A percentile compares a stretch with the other conserved stretches of the same genome.
Conservation (phyloP, 2,113 vertebrate species). For the Scortum barcoo region DNA sequence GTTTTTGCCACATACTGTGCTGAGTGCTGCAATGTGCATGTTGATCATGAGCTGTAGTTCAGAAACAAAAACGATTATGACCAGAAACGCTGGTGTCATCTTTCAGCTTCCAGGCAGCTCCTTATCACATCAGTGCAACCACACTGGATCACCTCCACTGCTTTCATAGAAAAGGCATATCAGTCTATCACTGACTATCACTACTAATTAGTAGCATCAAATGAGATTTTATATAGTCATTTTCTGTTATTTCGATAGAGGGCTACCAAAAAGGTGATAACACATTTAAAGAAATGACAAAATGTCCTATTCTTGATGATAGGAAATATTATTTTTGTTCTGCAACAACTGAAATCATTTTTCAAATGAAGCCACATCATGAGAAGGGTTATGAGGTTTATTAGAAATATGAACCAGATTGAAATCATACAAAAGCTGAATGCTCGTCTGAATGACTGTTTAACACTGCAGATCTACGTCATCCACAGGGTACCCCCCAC, state of each 20-base stretch:
- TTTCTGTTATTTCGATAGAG: neutral
- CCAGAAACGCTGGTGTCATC: too few relatives aligned
- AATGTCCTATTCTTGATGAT: neutral
- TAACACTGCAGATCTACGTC: neutral
- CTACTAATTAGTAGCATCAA: too few relatives aligned
- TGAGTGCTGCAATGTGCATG: too few relatives aligned
- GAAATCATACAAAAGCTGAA: slow-evolving; percentile 59
- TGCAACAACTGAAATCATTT: neutral
- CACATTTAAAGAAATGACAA: neutral
- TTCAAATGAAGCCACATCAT: neutral
- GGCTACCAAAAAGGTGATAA: neutral
- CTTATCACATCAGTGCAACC: too few relatives aligned
- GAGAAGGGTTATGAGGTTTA: slow-evolving; percentile 61
- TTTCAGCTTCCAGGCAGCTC: too few relatives aligned
- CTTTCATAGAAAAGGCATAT: too few relatives aligned
- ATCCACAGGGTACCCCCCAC: neutral
- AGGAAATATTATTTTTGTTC: neutral
- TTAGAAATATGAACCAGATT: slow-evolving; percentile 60
- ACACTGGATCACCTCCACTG: too few relatives aligned
- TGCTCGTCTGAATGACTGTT: slow-evolving; percentile 5
- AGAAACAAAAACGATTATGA: too few relatives aligned
- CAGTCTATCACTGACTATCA: too few relatives aligned
- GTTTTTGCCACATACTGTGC: too few relatives aligned
- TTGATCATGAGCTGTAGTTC: too few relatives aligned
- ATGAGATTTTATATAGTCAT: too few relatives aligned